A percentile compares a stretch with the other conserved stretches of the same genome.
Evolutionary conservation across 2,888 invertebrate species (phyloP).

Genomic region (Macroteleia sp.): DNA sequence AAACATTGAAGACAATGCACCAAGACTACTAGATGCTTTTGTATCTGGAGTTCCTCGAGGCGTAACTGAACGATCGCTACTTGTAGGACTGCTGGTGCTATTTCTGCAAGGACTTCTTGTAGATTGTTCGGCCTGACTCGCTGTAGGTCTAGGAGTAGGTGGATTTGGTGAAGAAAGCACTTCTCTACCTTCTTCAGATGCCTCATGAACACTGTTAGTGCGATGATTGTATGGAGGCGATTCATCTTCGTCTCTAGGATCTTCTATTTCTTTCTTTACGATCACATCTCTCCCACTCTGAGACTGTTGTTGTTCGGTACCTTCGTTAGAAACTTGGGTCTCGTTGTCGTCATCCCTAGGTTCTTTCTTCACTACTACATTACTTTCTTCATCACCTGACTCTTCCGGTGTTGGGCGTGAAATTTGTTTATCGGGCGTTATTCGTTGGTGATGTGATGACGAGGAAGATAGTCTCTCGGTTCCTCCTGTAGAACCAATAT

Average conservation of each 20-base stretch:
- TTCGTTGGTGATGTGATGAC: constrained; percentile 86
- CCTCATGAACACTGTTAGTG: constrained; percentile 77
- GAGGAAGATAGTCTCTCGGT: constrained; percentile 73
- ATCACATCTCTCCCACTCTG: constrained; percentile 84
- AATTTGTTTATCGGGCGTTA: constrained; percentile 89
- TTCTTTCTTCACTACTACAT: constrained; percentile 86
- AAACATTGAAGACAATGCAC: constrained; percentile 95
- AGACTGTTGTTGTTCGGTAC: constrained; percentile 83
- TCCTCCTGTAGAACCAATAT: constrained; percentile 78
- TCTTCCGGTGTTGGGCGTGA: constrained; percentile 84
- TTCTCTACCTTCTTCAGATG: constrained; percentile 81
- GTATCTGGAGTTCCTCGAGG: constrained; percentile 88
- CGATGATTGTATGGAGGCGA: constrained; percentile 75
- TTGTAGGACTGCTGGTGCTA: constrained; percentile 89
- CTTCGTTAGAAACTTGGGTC: constrained; percentile 84
- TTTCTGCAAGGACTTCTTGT: constrained; percentile 87
- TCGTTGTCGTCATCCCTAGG: constrained; percentile 81
- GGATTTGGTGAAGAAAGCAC: constrained; percentile 81
- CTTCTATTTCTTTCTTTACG: constrained; percentile 88
- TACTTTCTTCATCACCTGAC: constrained; percentile 86
- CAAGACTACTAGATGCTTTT: constrained; percentile 87
- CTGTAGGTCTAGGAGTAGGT: constrained; percentile 85
- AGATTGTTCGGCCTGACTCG: constrained; percentile 84
- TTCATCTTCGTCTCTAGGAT: constrained; percentile 85
- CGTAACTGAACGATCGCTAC: constrained; percentile 91